Evolutionary conservation across 1,140 invertebrate genomes (phyloP).

Genomic region (Panagrolaimus sp.): DNA sequence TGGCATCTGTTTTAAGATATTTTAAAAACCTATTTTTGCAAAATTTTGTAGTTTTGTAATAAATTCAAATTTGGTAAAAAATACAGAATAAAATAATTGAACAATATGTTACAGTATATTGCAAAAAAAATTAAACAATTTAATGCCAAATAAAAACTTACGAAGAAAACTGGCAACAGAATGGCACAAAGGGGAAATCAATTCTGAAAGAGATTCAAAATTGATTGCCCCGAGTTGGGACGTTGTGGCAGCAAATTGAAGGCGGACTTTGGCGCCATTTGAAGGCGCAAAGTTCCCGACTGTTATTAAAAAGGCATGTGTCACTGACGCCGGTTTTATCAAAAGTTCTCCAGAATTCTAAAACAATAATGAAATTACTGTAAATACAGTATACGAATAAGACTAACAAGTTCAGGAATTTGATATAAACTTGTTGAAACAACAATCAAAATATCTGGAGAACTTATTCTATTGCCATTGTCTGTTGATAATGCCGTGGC

Average conservation of each 20-base stretch:
- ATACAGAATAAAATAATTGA: no score
- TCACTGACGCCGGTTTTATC: conserved; percentile 28
- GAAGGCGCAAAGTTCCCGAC: conserved; percentile 25
- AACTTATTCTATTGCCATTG: conserved; percentile 20
- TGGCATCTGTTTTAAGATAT: no score
- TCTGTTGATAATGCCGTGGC: conserved; percentile 20
- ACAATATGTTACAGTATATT: no score
- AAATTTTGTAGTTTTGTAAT: no score
- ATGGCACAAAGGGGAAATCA: conserved; percentile 28
- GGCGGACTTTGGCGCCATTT: background rate
- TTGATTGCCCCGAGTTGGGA: conserved; percentile 32
- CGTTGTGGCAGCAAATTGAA: conserved; percentile 36
- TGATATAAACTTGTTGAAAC: conserved; percentile 28
- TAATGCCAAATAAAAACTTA: conserved; percentile 21
- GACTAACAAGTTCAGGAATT: conserved; percentile 12
- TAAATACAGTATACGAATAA: background rate
- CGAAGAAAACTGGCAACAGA: conserved; percentile 37
- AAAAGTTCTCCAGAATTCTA: conserved; percentile 25
- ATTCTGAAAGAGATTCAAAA: conserved; percentile 25
- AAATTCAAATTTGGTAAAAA: no score
- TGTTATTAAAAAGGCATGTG: conserved; percentile 30
- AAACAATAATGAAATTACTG: background rate
- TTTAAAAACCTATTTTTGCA: background rate
- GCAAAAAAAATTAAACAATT: no score
- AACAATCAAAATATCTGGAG: conserved; percentile 29